A percentile compares a stretch with the other conserved stretches of the same genome.
Evolutionary conservation across 1,140 invertebrate genomes (phyloP).

Genomic region (Belonocnema kinseyi): DNA sequence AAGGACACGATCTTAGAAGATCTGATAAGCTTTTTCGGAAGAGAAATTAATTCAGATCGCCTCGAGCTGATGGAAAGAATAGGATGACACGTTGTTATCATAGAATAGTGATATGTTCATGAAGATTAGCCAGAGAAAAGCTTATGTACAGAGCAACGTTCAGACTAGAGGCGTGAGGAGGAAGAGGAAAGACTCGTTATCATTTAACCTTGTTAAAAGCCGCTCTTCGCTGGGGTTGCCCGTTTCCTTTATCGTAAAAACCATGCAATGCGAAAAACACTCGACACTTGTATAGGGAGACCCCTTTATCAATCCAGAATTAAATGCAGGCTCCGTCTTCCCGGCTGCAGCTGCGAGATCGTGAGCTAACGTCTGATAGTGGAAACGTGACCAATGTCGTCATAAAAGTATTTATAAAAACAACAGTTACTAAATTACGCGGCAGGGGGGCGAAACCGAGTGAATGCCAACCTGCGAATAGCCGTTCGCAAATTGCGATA

Average conservation of each 20-base stretch:
- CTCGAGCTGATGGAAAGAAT: neutral
- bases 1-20: neutral
- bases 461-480: too few relatives aligned
- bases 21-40: neutral
- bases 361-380: slow-evolving; percentile 47
- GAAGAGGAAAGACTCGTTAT: slow-evolving; percentile 27
- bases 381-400: slow-evolving; percentile 53
- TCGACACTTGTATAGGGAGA: slow-evolving; percentile 51
- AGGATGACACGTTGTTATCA: neutral
- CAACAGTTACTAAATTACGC: too few relatives aligned
- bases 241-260: slow-evolving; percentile 54
- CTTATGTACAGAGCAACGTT: neutral
- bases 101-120: neutral
- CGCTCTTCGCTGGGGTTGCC: slow-evolving; percentile 55
- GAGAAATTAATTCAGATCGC: slow-evolving; percentile 9
- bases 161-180: neutral
- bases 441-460: too few relatives aligned
- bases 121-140: neutral
- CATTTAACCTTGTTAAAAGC: slow-evolving; percentile 54
- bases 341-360: slow-evolving; percentile 46
- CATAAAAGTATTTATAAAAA: slow-evolving; percentile 1
- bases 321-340: slow-evolving; percentile 44
- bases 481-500: too few relatives aligned
- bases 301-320: slow-evolving; percentile 56
- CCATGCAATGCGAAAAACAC: slow-evolving; percentile 58